Evolutionary conservation across 2,888 invertebrate species (phyloP), one percentile per base, ranked within the genome.

Genomic region (Gandaritis pyraliata): DNA sequence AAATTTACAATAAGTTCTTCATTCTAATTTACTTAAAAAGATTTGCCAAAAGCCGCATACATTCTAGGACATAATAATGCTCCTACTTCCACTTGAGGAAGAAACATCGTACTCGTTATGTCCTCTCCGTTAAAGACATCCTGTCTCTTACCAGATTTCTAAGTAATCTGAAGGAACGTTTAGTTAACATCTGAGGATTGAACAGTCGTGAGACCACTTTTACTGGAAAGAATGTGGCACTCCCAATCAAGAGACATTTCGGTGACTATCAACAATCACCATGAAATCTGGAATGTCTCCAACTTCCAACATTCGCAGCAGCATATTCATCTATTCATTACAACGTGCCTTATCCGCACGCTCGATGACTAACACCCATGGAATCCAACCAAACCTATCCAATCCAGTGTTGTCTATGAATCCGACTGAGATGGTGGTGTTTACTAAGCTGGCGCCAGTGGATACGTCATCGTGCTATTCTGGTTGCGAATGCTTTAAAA

Each of bases 331-430:
- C 43, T 43, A 43, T 43, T 43, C 43, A 43, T 67, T 74, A 73
- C 71, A 74, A 75, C 77, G 80, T 77, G 77, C 78, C 72, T 75
- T 77, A 77, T 78, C 75, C 75, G 74, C 73, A 74, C 74, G 72
- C 69, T 65, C 70, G 65, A 73, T 81, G 82, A 82, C 77, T 82
- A 81, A 82, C 72, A 68, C 64, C 68, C 58, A 56, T 54, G 74
- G 81, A 81, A 81, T 83, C 75, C 71, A 59, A 72, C 69, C 68
- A 69, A 69, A 70, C 69, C 70, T 69, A 68, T 66, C 69, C 67
- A 72, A 68, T 66, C 69, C 67, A 72, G 72, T 74, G 73, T 73
- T 72, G 71, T 76, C 73, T 78, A 73, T 72, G 70, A 60, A 58
- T 67, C 65, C 67, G 61, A 66, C 69, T 62, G 71, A 70, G 73